Evolutionary conservation across 1,140 invertebrate species (phyloP).

Genomic region (Sitophilus oryzae): DNA sequence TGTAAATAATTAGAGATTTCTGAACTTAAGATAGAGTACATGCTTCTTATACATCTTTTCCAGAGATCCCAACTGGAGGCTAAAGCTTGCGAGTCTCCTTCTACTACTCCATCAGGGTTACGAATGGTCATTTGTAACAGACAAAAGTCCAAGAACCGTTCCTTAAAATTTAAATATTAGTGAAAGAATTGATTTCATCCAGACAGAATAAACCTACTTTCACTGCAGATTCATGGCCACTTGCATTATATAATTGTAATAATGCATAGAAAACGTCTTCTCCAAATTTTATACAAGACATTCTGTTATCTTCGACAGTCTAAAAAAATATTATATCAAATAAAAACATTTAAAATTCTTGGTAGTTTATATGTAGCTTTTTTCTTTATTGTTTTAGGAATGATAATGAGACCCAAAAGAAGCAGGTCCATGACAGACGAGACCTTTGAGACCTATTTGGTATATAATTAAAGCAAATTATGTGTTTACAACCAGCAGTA

Average conservation of each 20-base stretch:
- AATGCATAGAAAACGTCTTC: conserved; percentile 31
- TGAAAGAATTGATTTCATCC: not conserved
- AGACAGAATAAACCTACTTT: no score
- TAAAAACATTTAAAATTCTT: no score
- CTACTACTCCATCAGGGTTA: conserved; percentile 32
- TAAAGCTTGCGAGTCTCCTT: conserved; percentile 27
- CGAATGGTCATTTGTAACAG: conserved; percentile 37
- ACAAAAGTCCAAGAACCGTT: conserved; percentile 33
- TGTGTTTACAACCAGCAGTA: no score
- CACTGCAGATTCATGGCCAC: conserved; percentile 19
- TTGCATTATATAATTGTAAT: conserved; percentile 29
- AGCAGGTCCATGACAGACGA: no score
- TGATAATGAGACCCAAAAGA: no score
- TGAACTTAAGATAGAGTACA: conserved; percentile 25
- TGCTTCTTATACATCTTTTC: conserved; percentile 28
- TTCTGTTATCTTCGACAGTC: conserved; percentile 36
- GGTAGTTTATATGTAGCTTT: no score
- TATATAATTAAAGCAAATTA: no score
- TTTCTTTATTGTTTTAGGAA: no score
- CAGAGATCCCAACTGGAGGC: conserved; percentile 33
- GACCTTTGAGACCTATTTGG: no score
- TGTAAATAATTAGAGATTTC: conserved; percentile 28
- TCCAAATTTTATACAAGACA: conserved; percentile 36
- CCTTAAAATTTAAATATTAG: conserved; percentile 16
- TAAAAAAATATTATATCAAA: conserved; percentile 30